phyloP scores from a whole-genome alignment of 92 coral and sea anemone genomes.

The Porites evermanni region DNA sequence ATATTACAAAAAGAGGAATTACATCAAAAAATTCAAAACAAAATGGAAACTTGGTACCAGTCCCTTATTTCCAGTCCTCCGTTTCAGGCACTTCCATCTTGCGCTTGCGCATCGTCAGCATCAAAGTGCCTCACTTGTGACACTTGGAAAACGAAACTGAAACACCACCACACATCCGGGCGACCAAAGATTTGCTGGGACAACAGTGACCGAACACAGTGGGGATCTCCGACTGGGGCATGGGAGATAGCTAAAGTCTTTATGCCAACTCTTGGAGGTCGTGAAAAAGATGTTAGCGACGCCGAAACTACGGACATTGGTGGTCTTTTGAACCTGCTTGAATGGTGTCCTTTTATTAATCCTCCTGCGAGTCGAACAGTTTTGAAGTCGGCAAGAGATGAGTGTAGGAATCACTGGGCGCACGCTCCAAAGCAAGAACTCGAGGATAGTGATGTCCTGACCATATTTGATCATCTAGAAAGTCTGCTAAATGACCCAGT shows the following conservation, averaged over 20 bases:
- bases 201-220: constrained; percentile 73
- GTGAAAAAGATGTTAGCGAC: constrained; percentile 9
- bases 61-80: constrained; percentile 44
- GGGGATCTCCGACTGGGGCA: constrained; percentile 80
- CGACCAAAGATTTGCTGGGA: constrained; percentile 72
- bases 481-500: constrained; percentile 20
- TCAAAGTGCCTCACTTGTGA: constrained; percentile 24
- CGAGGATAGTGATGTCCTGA: constrained; percentile 30
- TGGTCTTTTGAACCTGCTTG: constrained; percentile 74
- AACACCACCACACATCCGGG: constrained; percentile 34
- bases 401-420: constrained; percentile 61
- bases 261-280: constrained; percentile 77
- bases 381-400: background rate
- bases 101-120: constrained; percentile 1
- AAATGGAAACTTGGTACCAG: constrained; percentile 55
- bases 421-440: constrained; percentile 79
- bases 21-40: constrained; percentile 46
- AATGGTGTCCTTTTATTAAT: constrained; percentile 63
- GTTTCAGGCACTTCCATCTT: constrained; percentile 35
- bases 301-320: constrained; percentile 66
- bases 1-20: constrained; percentile 59
- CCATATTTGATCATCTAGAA: constrained; percentile 14
- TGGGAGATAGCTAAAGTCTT: constrained; percentile 91
- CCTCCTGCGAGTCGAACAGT: background rate
- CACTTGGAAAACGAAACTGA: constrained; percentile 52